Conservation (phyloP, 1,140 invertebrate genomes). For the Drosophila rufa region DNA sequence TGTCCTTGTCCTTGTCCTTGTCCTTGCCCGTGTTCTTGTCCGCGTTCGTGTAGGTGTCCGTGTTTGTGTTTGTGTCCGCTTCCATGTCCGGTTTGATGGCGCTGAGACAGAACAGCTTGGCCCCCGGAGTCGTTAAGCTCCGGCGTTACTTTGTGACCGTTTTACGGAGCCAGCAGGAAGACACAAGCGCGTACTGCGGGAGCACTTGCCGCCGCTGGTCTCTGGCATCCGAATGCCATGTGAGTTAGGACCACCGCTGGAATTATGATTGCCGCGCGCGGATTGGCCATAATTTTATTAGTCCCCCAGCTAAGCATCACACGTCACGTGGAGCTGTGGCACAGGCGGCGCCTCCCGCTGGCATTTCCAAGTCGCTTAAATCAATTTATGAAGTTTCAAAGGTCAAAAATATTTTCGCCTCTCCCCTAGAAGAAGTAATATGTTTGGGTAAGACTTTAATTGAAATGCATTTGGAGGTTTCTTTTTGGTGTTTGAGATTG, state of each 20-base stretch:
- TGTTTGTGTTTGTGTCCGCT: background rate
- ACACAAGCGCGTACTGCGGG: background rate
- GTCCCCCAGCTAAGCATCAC: background rate
- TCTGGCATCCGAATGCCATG: background rate
- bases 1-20: background rate
- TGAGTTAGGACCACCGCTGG: constrained; percentile 9
- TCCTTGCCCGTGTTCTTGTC: background rate
- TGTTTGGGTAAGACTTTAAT: no score
- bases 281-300: constrained; percentile 34
- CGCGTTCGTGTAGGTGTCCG: background rate
- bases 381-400: constrained; percentile 5
- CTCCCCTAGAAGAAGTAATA: background rate
- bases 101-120: constrained; percentile 20
- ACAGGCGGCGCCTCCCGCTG: background rate
- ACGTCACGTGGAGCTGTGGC: background rate
- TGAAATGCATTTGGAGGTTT: no score
- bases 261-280: constrained; percentile 21
- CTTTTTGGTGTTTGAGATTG: no score
- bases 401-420: background rate
- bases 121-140: constrained; percentile 35
- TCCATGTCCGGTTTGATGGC: constrained; percentile 21
- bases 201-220: no score
- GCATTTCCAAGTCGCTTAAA: constrained; percentile 5
- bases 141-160: constrained; percentile 45
- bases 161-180: constrained; percentile 12